phyloP scores from a whole-genome alignment of 2,888 invertebrate species.

The Bruchidius siliquastri region DNA sequence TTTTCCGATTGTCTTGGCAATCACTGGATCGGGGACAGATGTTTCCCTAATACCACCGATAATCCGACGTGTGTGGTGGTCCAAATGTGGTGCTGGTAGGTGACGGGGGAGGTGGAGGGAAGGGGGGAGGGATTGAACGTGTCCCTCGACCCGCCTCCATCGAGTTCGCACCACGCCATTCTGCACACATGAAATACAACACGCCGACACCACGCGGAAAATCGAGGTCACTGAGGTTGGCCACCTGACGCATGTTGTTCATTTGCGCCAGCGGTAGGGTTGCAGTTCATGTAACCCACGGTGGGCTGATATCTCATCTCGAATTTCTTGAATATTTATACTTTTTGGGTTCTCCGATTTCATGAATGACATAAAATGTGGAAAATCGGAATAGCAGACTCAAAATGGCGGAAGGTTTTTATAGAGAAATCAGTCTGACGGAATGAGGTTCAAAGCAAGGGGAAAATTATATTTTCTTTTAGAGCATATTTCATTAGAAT shows the following conservation, averaged over 20 bases:
- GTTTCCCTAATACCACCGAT: neutral
- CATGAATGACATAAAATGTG: no score
- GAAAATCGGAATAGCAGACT: no score
- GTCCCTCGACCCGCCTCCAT: neutral
- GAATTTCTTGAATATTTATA: no score
- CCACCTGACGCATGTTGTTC: neutral
- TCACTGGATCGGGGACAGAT: neutral
- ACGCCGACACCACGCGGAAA: neutral
- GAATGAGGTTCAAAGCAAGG: no score
- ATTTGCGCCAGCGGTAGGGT: neutral
- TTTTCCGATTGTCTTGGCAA: neutral
- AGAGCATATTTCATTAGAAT: no score
- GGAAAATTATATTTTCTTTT: no score
- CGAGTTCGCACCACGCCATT: neutral
- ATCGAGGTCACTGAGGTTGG: neutral
- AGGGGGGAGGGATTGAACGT: neutral
- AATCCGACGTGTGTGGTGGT: neutral
- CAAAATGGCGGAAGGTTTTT: no score
- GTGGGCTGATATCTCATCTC: no score
- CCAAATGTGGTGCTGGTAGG: neutral
- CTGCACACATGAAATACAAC: neutral
- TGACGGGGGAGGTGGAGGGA: neutral
- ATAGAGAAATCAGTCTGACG: no score
- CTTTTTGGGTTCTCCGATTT: no score
- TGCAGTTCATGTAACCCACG: no score